A percentile compares a stretch with the other conserved stretches of the same genome.
phyloP scores from a whole-genome alignment of 2,888 invertebrate genomes.

The Brachyopa scutellaris region DNA sequence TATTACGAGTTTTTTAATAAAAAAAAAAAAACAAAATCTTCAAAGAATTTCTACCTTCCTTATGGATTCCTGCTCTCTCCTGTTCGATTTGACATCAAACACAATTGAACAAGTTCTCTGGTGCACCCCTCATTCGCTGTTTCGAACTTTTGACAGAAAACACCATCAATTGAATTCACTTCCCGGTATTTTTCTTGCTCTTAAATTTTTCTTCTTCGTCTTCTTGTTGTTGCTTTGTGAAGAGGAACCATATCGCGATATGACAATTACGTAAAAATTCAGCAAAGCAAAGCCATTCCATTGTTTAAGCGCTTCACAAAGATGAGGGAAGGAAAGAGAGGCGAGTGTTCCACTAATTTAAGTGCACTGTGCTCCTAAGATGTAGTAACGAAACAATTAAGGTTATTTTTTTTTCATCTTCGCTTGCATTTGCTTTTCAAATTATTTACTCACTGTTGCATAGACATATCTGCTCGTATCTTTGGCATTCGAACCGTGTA shows the following conservation, averaged over 20 bases:
- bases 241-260: slow-evolving; percentile 62
- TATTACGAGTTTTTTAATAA: too few relatives aligned
- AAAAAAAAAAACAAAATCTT: too few relatives aligned
- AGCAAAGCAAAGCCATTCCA: slow-evolving; percentile 7
- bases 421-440: slow-evolving; percentile 61
- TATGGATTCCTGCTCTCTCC: too few relatives aligned
- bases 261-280: slow-evolving; percentile 56
- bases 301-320: slow-evolving; percentile 23
- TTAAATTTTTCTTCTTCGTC: neutral
- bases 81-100: too few relatives aligned
- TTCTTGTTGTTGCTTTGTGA: slow-evolving; percentile 17
- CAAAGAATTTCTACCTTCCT: too few relatives aligned
- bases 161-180: slow-evolving; percentile 5
- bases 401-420: slow-evolving; percentile 18
- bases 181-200: slow-evolving; percentile 8
- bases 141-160: too few relatives aligned
- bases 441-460: slow-evolving; percentile 67
- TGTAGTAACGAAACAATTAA: slow-evolving; percentile 67
- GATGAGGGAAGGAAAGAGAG: neutral
- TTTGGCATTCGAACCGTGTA: slow-evolving; percentile 60
- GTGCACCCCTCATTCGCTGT: too few relatives aligned
- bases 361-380: slow-evolving; percentile 62
- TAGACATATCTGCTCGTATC: too few relatives aligned
- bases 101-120: too few relatives aligned
- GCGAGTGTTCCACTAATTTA: slow-evolving; percentile 44